These are phyloP conservation scores for Labeo calbasu DNA, from an alignment of 2,797 vertebrate genomes.

Conservation along the genomic window DNA sequence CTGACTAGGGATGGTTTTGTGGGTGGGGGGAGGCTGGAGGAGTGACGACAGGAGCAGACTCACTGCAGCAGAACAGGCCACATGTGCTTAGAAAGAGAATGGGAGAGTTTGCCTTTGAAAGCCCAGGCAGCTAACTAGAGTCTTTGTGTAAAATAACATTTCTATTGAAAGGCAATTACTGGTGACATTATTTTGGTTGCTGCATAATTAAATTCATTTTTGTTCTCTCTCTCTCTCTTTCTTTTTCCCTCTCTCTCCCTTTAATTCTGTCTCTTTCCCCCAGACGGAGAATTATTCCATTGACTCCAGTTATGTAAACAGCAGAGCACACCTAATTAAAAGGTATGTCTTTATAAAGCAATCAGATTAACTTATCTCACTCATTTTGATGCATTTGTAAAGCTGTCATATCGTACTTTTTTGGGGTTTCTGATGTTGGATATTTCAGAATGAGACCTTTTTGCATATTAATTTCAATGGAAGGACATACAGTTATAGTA, in stretches of 20 bases:
- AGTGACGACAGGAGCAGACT: conserved; percentile 55
- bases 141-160: conserved; percentile 83
- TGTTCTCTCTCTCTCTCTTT: conserved; percentile 67
- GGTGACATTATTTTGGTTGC: conserved; percentile 79
- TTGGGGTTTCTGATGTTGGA: not conserved
- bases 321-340: conserved; percentile 99
- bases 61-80: conserved; percentile 64
- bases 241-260: conserved; percentile 57
- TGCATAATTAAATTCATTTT: conserved; percentile 80
- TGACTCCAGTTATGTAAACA: conserved; percentile 99
- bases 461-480: not conserved
- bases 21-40: conserved; percentile 59
- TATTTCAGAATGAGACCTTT: too few species aligned
- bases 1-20: conserved; percentile 67
- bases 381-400: not conserved
- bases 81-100: conserved; percentile 78
- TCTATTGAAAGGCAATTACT: conserved; percentile 82
- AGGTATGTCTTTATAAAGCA: conserved; percentile 89
- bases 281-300: conserved; percentile 99
- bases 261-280: conserved; percentile 67
- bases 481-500: not conserved
- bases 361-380: conserved; percentile 37
- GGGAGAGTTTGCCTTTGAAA: conserved; percentile 73
- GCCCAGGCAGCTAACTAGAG: conserved; percentile 73
- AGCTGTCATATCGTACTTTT: not conserved